Percentiles rank a stretch among this genome's conserved stretches.
Evolutionary conservation across 1,140 invertebrate genomes (phyloP).

Genomic region (Meteorus sp.): DNA sequence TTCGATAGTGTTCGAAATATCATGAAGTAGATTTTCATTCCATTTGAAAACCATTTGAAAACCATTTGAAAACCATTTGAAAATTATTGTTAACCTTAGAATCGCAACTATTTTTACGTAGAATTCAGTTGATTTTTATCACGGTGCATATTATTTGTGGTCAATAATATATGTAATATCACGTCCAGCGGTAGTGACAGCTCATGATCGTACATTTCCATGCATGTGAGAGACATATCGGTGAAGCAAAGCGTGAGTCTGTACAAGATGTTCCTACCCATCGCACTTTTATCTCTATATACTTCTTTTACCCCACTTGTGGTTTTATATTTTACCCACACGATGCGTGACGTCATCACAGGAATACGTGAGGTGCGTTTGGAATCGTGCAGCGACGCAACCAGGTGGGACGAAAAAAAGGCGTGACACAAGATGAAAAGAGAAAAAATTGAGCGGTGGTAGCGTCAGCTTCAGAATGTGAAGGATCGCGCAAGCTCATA

Average conservation of each 20-base stretch:
- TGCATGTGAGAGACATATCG: not conserved
- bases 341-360: conserved; percentile 11
- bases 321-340: conserved; percentile 5
- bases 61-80: no score
- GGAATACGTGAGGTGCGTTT: conserved; percentile 13
- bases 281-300: not conserved
- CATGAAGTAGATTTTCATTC: no score
- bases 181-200: no score
- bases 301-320: not conserved
- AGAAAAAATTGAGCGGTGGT: not conserved
- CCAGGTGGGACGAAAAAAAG: not conserved
- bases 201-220: no score
- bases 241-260: not conserved
- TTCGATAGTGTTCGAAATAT: no score
- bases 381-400: not conserved
- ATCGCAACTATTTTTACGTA: no score
- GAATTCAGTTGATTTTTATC: no score
- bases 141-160: no score
- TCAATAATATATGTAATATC: no score
- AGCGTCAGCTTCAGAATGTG: not conserved
- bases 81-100: no score
- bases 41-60: no score
- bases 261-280: not conserved
- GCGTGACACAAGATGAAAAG: not conserved
- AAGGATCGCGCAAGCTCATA: not conserved